These are phyloP conservation scores for Acronicta aceris DNA, from an alignment of 2,888 invertebrate species.

Conservation along the genomic window DNA sequence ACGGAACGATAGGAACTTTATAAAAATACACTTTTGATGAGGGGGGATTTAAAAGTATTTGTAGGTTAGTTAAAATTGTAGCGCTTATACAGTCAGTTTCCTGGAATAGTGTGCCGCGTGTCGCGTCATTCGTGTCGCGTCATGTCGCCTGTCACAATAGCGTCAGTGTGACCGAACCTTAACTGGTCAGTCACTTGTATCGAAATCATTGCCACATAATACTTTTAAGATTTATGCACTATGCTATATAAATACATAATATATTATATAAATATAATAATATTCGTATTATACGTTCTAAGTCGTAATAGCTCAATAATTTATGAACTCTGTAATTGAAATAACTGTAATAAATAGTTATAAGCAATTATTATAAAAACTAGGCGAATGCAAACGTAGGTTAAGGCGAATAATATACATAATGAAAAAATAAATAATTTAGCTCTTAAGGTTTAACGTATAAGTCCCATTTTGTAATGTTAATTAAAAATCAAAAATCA, in stretches of 20 bases:
- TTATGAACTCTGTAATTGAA: constrained; percentile 72
- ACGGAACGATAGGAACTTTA: constrained; percentile 24
- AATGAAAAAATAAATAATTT: constrained; percentile 72
- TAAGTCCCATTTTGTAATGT: constrained; percentile 89
- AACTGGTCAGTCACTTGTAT: constrained; percentile 63
- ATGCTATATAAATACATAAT: constrained; percentile 70
- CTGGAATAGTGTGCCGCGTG: constrained; percentile 19
- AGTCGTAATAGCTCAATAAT: constrained; percentile 86
- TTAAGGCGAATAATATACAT: constrained; percentile 73
- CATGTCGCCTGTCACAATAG: constrained; percentile 1
- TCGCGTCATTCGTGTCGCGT: constrained; percentile 3
- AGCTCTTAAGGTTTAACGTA: constrained; percentile 65
- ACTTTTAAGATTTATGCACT: constrained; percentile 79
- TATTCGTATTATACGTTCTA: constrained; percentile 61
- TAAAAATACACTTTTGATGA: constrained; percentile 24
- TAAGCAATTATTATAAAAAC: constrained; percentile 74
- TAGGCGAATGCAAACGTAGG: constrained; percentile 60
- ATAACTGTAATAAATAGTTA: constrained; percentile 77
- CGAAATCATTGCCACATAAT: constrained; percentile 71
- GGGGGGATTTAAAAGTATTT: constrained; percentile 22
- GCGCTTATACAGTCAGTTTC: constrained; percentile 38
- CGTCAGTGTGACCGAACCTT: constrained; percentile 43
- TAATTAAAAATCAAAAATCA: constrained; percentile 83
- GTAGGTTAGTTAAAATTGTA: constrained; percentile 19
- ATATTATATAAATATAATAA: constrained; percentile 61